phyloP scores from a whole-genome alignment of 2,797 vertebrate genomes.

The Psittacula echo region DNA sequence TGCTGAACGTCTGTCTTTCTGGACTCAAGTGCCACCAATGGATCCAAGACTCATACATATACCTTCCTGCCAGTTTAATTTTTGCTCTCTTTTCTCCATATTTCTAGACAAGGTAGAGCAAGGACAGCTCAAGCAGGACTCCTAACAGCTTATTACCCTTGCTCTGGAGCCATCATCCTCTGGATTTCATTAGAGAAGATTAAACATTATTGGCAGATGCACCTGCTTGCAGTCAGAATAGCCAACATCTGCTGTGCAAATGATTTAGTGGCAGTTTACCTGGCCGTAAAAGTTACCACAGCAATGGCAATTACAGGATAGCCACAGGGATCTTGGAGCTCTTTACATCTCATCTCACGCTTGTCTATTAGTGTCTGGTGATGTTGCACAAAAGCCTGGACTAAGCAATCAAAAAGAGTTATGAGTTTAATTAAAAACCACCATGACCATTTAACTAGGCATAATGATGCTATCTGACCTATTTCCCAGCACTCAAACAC shows the following conservation, averaged over 20 bases:
- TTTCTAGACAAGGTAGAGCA: neutral
- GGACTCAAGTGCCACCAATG: neutral
- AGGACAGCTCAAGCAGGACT: neutral
- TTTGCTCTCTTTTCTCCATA: neutral
- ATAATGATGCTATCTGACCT: neutral
- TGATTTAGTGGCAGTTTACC: neutral
- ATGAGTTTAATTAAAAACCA: conserved; percentile 42
- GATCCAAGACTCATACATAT: neutral
- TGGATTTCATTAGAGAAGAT: neutral
- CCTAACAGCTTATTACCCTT: neutral
- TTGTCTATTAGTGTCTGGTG: neutral
- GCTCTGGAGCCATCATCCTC: neutral
- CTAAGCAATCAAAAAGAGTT: conserved; percentile 18
- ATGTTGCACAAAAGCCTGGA: neutral
- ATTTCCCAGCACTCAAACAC: neutral
- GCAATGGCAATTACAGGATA: neutral
- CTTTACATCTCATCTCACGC: neutral
- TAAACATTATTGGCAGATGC: neutral
- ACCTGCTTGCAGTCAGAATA: neutral
- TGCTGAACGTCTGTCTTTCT: neutral
- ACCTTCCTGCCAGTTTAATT: neutral
- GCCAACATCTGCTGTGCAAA: neutral
- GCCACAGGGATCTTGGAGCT: neutral
- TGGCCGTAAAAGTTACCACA: neutral
- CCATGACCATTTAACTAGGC: neutral